These are phyloP conservation scores for Epizoanthus ramosus DNA, from an alignment of 92 coral and sea anemone species.

Conservation along the genomic window DNA sequence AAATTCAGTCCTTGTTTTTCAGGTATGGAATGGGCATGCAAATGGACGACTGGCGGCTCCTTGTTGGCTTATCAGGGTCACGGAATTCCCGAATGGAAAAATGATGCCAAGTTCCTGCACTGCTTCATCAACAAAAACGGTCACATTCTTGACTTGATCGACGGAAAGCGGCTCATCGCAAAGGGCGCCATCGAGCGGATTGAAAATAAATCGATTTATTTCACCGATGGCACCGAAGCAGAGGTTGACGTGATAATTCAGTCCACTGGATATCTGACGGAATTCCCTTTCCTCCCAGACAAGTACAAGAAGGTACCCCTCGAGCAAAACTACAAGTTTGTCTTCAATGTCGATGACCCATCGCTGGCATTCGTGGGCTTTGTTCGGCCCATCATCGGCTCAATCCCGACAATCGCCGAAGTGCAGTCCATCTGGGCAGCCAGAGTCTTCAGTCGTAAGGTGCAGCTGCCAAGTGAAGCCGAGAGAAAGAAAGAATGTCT, in stretches of 20 bases:
- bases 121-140: conserved; percentile 82
- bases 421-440: conserved; percentile 52
- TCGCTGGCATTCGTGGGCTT: conserved; percentile 75
- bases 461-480: conserved; percentile 54
- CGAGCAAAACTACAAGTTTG: conserved; percentile 64
- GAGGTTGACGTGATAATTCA: conserved; percentile 76
- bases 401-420: conserved; percentile 67
- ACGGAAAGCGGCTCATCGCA: conserved; percentile 58
- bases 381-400: conserved; percentile 78
- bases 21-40: conserved; percentile 83
- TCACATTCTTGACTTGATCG: conserved; percentile 69
- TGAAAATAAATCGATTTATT: conserved; percentile 58
- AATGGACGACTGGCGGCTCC: conserved; percentile 79
- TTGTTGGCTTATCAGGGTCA: conserved; percentile 86
- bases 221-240: conserved; percentile 60
- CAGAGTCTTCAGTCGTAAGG: conserved; percentile 74
- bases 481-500: conserved; percentile 50
- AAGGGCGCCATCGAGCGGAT: conserved; percentile 67
- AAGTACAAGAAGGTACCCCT: conserved; percentile 54
- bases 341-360: conserved; percentile 77
- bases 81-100: conserved; percentile 88
- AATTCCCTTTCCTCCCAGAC: conserved; percentile 68
- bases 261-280: conserved; percentile 70
- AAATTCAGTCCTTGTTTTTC: neutral
- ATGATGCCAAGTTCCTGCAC: conserved; percentile 70